A percentile compares a stretch with the other conserved stretches of the same genome.
These are phyloP conservation scores for Sipha maydis DNA, from an alignment of 2,888 invertebrate species.

Conservation along the genomic window DNA sequence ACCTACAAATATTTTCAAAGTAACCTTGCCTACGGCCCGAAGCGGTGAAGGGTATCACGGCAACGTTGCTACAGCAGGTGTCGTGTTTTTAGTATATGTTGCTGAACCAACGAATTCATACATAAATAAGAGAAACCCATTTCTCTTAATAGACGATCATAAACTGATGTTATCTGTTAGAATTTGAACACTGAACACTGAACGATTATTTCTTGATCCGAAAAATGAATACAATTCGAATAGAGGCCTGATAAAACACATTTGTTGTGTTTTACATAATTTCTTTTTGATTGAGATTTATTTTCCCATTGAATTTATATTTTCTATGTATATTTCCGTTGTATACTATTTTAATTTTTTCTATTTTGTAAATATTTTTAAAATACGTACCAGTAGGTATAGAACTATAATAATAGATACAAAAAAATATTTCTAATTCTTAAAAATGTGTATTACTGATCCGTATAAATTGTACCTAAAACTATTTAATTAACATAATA, in stretches of 20 bases:
- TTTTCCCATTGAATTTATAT: background rate
- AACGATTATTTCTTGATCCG: background rate
- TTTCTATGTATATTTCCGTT: constrained; percentile 22
- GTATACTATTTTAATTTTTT: background rate
- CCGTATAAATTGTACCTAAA: too few species aligned
- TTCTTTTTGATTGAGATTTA: constrained; percentile 5
- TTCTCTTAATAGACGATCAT: constrained; percentile 17
- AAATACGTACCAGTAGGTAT: background rate
- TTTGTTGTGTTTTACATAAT: background rate
- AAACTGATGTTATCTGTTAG: background rate
- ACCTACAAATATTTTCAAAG: constrained; percentile 60
- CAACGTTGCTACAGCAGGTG: constrained; percentile 54
- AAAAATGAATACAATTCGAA: background rate
- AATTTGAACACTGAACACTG: background rate
- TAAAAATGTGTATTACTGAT: too few species aligned
- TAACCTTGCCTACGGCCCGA: constrained; percentile 59
- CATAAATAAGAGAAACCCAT: constrained; percentile 51
- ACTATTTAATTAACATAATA: too few species aligned
- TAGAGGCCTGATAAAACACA: background rate
- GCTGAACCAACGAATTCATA: constrained; percentile 46
- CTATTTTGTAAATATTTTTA: too few species aligned
- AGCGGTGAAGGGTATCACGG: constrained; percentile 56
- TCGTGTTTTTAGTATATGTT: constrained; percentile 38
- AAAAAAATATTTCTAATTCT: too few species aligned
- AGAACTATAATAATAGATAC: too few species aligned